Conservation (phyloP, 2,113 vertebrate genomes). For the Apteryx owenii region DNA sequence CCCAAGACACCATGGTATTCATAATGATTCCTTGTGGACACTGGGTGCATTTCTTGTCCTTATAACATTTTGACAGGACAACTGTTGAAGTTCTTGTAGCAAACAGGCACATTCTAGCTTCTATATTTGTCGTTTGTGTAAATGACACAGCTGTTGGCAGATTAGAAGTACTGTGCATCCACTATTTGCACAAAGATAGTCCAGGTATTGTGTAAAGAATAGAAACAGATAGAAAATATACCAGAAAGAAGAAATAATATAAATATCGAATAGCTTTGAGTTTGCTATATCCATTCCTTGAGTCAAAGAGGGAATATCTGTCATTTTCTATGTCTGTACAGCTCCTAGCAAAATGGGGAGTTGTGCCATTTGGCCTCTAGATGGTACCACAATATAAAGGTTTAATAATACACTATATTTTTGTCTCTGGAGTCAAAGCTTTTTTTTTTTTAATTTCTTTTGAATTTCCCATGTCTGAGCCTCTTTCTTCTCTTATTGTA, state of each 20-base stretch:
- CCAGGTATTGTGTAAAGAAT: not conserved
- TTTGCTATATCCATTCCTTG: not conserved
- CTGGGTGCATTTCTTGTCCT: not conserved
- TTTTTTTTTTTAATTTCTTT: not conserved
- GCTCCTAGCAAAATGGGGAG: not conserved
- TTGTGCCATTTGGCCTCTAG: conserved; percentile 59
- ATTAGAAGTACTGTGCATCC: not conserved
- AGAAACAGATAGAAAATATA: not conserved
- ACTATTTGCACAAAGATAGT: not conserved
- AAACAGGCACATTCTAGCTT: not conserved
- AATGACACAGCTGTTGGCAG: not conserved
- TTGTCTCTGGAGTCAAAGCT: not conserved
- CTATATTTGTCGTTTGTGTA: not conserved
- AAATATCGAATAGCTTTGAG: not conserved
- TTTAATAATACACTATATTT: conserved; percentile 13
- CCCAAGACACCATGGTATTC: not conserved
- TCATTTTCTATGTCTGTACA: not conserved
- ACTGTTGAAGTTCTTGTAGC: not conserved
- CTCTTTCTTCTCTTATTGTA: not conserved
- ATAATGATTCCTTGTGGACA: fast-evolving
- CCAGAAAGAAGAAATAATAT: not conserved
- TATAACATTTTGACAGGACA: not conserved
- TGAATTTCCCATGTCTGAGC: not conserved
- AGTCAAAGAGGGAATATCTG: not conserved
- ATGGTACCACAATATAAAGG: conserved; percentile 57